Percentiles rank a stretch among this genome's conserved stretches.
Evolutionary conservation across 2,797 vertebrate genomes (phyloP).

Genomic region (Falco rusticolus): DNA sequence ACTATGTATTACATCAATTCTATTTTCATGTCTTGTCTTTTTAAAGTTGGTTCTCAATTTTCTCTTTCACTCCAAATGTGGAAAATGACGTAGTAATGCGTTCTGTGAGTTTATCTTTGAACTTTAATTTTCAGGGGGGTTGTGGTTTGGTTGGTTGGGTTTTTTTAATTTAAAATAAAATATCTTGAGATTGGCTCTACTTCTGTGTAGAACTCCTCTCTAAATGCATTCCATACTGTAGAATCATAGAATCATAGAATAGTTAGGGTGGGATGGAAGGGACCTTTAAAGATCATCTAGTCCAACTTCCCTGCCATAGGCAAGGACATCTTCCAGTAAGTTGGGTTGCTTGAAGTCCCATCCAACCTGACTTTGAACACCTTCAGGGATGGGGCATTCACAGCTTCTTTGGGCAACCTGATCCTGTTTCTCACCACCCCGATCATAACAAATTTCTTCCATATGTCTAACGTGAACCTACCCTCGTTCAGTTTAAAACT

Average conservation of each 20-base stretch:
- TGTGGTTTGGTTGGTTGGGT: fast-evolving
- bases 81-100: not conserved
- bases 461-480: not conserved
- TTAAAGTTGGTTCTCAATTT: not conserved
- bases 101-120: not conserved
- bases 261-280: not conserved
- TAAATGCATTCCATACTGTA: not conserved
- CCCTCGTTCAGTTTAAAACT: not conserved
- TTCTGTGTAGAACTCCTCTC: not conserved
- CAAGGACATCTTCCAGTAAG: not conserved
- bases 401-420: not conserved
- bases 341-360: not conserved
- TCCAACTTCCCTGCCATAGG: fast-evolving
- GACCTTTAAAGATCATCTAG: not conserved
- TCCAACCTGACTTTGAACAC: not conserved
- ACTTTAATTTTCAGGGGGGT: no score
- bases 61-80: not conserved
- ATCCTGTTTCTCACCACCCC: not conserved
- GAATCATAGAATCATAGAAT: not conserved
- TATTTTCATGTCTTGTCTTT: not conserved
- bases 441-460: not conserved
- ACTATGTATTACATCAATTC: not conserved
- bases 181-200: not conserved
- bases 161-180: not conserved
- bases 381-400: not conserved